Evolutionary conservation across 2,113 vertebrate species (phyloP), one percentile per base, ranked within the genome.

Genomic region (Garra rufa): DNA sequence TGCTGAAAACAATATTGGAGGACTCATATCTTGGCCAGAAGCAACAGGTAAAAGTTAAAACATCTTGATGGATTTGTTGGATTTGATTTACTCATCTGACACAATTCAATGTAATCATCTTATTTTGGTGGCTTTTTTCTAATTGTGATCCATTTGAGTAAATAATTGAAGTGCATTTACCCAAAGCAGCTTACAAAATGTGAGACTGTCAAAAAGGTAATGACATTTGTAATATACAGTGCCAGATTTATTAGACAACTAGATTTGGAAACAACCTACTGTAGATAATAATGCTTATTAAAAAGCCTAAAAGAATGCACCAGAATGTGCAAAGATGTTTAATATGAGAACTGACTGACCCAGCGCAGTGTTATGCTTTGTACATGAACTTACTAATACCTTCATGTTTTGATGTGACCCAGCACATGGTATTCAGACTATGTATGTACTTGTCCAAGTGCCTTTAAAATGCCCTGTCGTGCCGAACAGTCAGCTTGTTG

Each of bases 401-500:
- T 55, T 55, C 30, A 7, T 38, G 28, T 4, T 19, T 76, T 76
- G 17, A 76, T 38, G 14, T 38, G 28, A 21, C 48, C 74, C 24
- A 48, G 21, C 6, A 19, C n/a, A 17, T 71, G 30, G 9, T 41
- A 13, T 57, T 28, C 17, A 24, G 41, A 44, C n/a, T n/a, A n/a
- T n/a, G 38, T 13, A 24, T 67, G 28, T 65, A 14, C 63, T 52
- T 43, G 28, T 11, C 46, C 2, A 17, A 8, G n/a, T 80, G 76
- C 24, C 41, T 52, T 48, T 19, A 4, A 24, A 41, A 74, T 26
- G 43, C 28, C 55, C 52, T 28, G 3, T 74, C 4, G 10, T 34
- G 9, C 34, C 55, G 71, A 84, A 82, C 74, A 85, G 21, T 77
- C 50, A 26, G 38, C 14, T 14, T 28, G 38, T 24, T 85, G 83